phyloP scores from a whole-genome alignment of 2,797 vertebrate species.

The Myotis daubentonii region DNA sequence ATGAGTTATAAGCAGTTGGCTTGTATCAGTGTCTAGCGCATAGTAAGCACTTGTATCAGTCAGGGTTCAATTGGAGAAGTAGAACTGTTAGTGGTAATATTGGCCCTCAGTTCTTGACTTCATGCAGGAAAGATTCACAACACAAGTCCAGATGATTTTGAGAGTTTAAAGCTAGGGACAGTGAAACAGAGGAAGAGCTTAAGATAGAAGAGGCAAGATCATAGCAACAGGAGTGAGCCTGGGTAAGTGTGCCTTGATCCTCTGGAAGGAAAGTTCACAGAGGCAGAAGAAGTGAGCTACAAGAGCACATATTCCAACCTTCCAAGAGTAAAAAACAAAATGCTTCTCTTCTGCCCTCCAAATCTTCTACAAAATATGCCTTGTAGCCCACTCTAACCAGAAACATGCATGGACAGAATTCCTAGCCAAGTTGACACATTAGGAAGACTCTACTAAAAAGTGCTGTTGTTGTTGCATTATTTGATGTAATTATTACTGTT shows the following conservation, averaged over 20 bases:
- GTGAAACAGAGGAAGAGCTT: neutral
- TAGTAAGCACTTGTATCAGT: neutral
- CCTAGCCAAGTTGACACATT: neutral
- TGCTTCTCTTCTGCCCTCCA: neutral
- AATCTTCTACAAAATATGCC: neutral
- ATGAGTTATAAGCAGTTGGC: neutral
- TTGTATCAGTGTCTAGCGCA: neutral
- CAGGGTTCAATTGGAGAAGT: neutral
- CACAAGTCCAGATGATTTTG: neutral
- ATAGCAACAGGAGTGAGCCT: neutral
- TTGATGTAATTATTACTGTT: neutral
- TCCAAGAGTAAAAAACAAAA: neutral
- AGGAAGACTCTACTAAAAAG: neutral
- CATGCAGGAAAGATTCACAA: neutral
- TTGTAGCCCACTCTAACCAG: neutral
- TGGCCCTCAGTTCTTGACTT: neutral
- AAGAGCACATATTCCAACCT: neutral
- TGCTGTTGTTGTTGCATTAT: neutral
- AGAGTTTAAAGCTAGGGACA: neutral
- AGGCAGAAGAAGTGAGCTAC: neutral
- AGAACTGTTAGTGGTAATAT: neutral
- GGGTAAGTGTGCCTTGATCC: neutral
- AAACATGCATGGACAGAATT: neutral
- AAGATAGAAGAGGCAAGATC: neutral
- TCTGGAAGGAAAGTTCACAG: neutral